Evolutionary conservation across 2,888 invertebrate genomes (phyloP), one percentile per base, ranked within the genome.

Genomic region (Noctua janthe): DNA sequence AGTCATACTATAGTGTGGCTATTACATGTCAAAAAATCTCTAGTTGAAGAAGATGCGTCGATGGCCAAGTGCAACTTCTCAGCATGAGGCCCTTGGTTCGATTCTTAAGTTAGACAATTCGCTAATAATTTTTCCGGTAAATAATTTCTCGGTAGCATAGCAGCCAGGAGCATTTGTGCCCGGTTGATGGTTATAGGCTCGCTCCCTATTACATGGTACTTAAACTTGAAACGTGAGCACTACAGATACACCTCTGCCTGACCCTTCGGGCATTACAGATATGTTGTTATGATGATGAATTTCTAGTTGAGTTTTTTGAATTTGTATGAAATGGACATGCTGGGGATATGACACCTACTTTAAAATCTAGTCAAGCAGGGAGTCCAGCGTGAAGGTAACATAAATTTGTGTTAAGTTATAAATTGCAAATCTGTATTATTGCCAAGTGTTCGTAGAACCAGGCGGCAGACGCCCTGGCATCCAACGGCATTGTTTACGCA

Each of bases 381-480:
- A 73, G 23, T 73, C 43, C 70, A 59, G 49, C 59, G 15, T 81
- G 64, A 80, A 81, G 49, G 59, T 11, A 80, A 71, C 75, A 89
- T 86, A 84, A 86, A 82, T 72, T 76, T 81, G 49, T 64, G 43
- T 74, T 64, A 84, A 73, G 78, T 70, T 75, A 77, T 79, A 80
- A 83, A 49, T 84, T 85, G n/a, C 29, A 74, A 84, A 81, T 84
- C 81, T 74, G 75, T 85, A 79, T 76, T 80, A 83, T 77, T 91
- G 90, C 89, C 88, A 90, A 89, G 71, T 39, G 17, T 91, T 89
- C 91, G 74, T 75, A 85, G 90, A 90, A 90, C 17, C 78, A 49
- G 73, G 66, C 74, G 62, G 47, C 82, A 88, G 78, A 84, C 88
- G 90, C 82, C 56, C 74, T 74, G 88, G 87, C 85, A 90, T 90